phyloP scores from a whole-genome alignment of 2,113 vertebrate genomes.

The Calidris pygmaea region DNA sequence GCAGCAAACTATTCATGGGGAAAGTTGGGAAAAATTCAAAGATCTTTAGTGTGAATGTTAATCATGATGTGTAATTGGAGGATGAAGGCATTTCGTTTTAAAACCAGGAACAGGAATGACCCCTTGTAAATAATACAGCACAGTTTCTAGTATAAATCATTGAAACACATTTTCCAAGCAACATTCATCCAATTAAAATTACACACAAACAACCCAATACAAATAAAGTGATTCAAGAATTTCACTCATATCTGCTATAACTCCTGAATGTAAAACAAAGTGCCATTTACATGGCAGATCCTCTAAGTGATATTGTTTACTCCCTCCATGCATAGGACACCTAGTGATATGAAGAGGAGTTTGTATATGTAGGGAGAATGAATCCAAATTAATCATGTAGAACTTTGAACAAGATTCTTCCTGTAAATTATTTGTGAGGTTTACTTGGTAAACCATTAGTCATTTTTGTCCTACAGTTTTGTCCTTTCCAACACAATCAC shows the following conservation, averaged over 20 bases:
- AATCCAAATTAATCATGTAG: neutral
- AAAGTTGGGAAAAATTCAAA: neutral
- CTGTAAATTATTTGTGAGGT: neutral
- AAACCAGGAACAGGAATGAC: neutral
- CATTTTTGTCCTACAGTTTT: neutral
- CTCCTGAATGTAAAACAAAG: neutral
- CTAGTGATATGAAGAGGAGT: neutral
- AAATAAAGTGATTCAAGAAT: neutral
- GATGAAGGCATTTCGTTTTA: neutral
- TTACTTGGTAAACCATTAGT: neutral
- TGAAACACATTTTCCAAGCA: neutral
- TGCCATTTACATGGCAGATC: neutral
- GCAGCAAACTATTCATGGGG: neutral
- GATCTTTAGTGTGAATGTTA: neutral
- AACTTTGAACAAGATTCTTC: neutral
- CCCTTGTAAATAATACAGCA: neutral
- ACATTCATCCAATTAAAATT: neutral
- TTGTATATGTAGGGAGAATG: neutral
- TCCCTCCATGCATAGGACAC: neutral
- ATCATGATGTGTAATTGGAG: neutral
- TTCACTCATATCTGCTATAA: neutral
- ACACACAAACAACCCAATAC: rapidly evolving
- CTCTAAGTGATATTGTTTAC: neutral
- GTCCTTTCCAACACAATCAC: neutral
- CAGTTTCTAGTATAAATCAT: neutral